Conservation (phyloP, 2,888 invertebrate species). For the Ophion ellenae region DNA sequence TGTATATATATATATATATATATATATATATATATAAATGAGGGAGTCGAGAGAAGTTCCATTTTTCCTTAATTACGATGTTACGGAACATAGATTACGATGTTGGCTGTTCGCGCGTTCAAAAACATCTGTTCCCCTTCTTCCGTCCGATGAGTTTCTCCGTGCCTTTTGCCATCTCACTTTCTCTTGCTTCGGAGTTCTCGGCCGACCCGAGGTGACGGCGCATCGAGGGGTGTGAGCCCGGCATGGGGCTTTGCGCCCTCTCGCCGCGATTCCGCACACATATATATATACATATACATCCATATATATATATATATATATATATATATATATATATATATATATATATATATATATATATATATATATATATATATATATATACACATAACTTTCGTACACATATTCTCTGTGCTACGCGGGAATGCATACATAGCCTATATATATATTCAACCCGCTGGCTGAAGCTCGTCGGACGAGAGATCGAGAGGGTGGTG, state of each 20-base stretch:
- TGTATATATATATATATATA: constrained; percentile 7
- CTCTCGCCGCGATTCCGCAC: constrained; percentile 46
- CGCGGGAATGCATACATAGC: constrained; percentile 11
- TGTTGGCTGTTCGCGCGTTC: constrained; percentile 80
- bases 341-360: constrained; percentile 32
- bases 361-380: constrained; percentile 21
- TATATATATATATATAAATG: constrained; percentile 15
- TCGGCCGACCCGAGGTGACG: constrained; percentile 64
- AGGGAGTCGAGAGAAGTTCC: constrained; percentile 68
- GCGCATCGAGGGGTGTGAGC: constrained; percentile 75
- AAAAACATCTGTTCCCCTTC: constrained; percentile 83
- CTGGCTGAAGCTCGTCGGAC: constrained; percentile 58
- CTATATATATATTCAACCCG: constrained; percentile 11
- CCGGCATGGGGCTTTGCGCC: constrained; percentile 75
- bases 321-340: constrained; percentile 23
- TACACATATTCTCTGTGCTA: constrained; percentile 23
- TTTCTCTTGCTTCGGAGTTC: constrained; percentile 46
- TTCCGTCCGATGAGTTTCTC: constrained; percentile 74
- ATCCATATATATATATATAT: constrained; percentile 28
- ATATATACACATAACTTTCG: constrained; percentile 18
- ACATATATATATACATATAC: constrained; percentile 19
- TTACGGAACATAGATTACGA: constrained; percentile 83
- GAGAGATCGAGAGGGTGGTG: constrained; percentile 71
- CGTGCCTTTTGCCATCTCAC: constrained; percentile 58
- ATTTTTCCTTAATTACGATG: constrained; percentile 83